These are phyloP conservation scores for Folsomia manolachei DNA, from an alignment of 2,888 invertebrate species.

Conservation along the genomic window DNA sequence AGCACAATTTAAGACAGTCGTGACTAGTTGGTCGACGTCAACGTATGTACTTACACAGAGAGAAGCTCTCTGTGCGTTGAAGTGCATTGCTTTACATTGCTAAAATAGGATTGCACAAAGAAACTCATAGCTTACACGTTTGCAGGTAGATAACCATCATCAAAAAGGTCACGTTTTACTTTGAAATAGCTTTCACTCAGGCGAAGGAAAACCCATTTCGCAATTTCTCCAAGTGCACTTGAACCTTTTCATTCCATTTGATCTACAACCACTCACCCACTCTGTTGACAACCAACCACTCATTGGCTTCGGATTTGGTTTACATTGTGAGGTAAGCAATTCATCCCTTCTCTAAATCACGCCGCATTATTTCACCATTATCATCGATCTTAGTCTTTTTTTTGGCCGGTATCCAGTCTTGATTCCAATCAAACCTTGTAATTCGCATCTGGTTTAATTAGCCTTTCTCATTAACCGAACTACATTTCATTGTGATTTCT, in stretches of 20 bases:
- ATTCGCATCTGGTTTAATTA: too few species aligned
- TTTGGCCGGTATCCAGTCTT: too few species aligned
- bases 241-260: not conserved
- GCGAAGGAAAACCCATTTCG: not conserved
- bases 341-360: not conserved
- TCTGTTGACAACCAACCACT: too few species aligned
- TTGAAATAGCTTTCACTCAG: not conserved
- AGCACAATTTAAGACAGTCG: too few species aligned
- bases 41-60: not conserved
- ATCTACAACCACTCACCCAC: not conserved
- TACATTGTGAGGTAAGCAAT: not conserved
- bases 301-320: too few species aligned
- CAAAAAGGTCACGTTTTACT: constrained; percentile 17
- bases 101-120: too few species aligned
- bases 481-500: too few species aligned
- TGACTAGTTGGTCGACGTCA: not conserved
- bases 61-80: not conserved
- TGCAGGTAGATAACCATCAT: constrained; percentile 18
- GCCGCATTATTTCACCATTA: too few species aligned
- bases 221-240: constrained; percentile 7
- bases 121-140: not conserved
- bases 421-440: too few species aligned
- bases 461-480: too few species aligned
- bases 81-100: not conserved
- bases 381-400: too few species aligned